These are phyloP conservation scores for Anolis sagrei DNA, from an alignment of 2,113 vertebrate genomes.

Conservation along the genomic window DNA sequence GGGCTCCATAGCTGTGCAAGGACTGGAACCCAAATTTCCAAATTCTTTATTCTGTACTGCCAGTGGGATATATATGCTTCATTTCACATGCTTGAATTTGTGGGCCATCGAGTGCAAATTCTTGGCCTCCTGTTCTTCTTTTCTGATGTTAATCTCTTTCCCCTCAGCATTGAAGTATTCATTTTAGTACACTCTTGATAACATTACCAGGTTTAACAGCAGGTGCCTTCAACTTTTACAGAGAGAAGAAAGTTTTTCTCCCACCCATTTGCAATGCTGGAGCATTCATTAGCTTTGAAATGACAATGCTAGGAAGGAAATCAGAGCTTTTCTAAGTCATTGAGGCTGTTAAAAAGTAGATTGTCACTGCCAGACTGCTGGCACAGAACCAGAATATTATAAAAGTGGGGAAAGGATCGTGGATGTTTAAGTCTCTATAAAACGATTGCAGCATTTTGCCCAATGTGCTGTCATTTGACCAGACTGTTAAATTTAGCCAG, in stretches of 20 bases:
- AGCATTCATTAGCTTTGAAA: constrained; percentile 17
- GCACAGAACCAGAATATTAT: constrained; percentile 9
- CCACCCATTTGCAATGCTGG: background rate
- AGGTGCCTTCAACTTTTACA: background rate
- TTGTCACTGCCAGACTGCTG: background rate
- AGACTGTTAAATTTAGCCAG: background rate
- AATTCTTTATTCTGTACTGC: background rate
- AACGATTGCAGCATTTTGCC: background rate
- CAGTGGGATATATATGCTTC: background rate
- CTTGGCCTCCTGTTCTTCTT: background rate
- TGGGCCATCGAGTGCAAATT: background rate
- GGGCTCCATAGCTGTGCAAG: too few species aligned
- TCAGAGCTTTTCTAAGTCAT: background rate
- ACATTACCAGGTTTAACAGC: background rate
- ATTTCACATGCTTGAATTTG: background rate
- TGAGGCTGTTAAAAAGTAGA: constrained; percentile 2
- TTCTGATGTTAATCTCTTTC: background rate
- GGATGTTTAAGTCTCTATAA: background rate
- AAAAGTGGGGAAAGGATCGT: background rate
- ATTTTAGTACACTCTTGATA: background rate
- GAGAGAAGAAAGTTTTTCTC: constrained; percentile 6
- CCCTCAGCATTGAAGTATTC: background rate
- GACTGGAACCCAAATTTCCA: background rate
- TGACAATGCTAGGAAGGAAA: background rate
- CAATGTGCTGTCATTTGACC: constrained; percentile 6